Evolutionary conservation across 1,140 invertebrate genomes (phyloP).

Genomic region (Hycleus phaleratus): DNA sequence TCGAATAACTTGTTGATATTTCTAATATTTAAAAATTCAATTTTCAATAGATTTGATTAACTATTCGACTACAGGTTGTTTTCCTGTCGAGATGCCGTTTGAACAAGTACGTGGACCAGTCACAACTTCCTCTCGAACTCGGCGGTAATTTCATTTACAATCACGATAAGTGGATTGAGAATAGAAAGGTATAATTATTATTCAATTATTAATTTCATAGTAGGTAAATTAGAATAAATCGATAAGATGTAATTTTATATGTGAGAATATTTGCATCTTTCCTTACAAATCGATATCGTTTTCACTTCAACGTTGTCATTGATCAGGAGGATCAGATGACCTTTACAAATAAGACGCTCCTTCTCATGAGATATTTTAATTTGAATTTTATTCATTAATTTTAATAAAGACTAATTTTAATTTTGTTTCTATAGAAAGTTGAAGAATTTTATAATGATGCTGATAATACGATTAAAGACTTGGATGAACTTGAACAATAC

Average conservation of each 20-base stretch:
- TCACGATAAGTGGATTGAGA: constrained; percentile 75
- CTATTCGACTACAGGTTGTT: constrained; percentile 46
- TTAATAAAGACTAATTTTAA: neutral
- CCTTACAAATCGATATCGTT: too few species aligned
- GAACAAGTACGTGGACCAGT: constrained; percentile 59
- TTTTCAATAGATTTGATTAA: neutral
- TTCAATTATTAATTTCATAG: too few species aligned
- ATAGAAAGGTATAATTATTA: constrained; percentile 55
- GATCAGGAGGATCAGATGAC: neutral
- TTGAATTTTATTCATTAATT: neutral
- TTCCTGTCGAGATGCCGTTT: constrained; percentile 59
- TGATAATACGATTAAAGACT: constrained; percentile 44
- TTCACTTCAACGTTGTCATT: neutral
- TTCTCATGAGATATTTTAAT: too few species aligned
- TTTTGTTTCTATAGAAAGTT: constrained; percentile 45
- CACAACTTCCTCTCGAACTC: constrained; percentile 71
- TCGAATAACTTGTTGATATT: too few species aligned
- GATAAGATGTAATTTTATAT: too few species aligned
- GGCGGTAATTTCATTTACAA: constrained; percentile 71
- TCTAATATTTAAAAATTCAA: too few species aligned
- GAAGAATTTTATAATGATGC: constrained; percentile 53
- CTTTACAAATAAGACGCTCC: neutral
- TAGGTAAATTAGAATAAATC: too few species aligned
- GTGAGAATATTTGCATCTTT: too few species aligned
- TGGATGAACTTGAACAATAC: constrained; percentile 48